Conservation (phyloP, 2,888 invertebrate genomes). For the Cataglyphis cursor region DNA sequence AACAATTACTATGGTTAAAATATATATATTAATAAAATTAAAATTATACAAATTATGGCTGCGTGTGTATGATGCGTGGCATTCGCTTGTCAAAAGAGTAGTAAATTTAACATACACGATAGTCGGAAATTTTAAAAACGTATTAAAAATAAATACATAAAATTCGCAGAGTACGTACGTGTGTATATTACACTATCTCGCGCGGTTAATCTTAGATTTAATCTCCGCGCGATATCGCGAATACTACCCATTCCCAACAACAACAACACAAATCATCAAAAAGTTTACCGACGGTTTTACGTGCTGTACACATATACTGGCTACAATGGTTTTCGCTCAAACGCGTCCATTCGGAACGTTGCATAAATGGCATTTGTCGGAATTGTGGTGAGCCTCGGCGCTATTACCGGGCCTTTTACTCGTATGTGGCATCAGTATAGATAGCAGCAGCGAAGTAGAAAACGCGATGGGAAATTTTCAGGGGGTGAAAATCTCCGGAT, state of each 20-base stretch:
- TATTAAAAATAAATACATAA: slow-evolving; percentile 24
- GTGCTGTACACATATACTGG: slow-evolving; percentile 16
- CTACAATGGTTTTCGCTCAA: slow-evolving; percentile 47
- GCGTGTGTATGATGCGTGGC: too few relatives aligned
- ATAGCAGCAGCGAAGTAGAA: slow-evolving; percentile 42
- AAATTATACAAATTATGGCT: not conserved
- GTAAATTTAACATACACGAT: not conserved
- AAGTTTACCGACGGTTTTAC: slow-evolving; percentile 47
- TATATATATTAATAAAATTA: not conserved
- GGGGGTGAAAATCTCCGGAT: slow-evolving; percentile 68
- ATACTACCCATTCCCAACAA: not conserved
- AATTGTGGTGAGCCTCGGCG: slow-evolving; percentile 52
- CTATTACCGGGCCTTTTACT: slow-evolving; percentile 59
- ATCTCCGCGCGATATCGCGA: slow-evolving; percentile 12
- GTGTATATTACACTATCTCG: not conserved
- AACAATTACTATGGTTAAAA: not conserved
- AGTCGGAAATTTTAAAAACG: not conserved
- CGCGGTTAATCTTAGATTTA: slow-evolving; percentile 23
- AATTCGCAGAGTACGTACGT: not conserved
- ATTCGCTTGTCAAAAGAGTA: not conserved
- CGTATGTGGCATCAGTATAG: slow-evolving; percentile 55
- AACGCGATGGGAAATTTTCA: slow-evolving; percentile 61
- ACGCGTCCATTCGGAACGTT: slow-evolving; percentile 47
- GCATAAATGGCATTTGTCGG: slow-evolving; percentile 31
- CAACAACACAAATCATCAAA: slow-evolving; percentile 42